Evolutionary conservation across 37 sponge, comb jelly and placozoan species (phyloP).

Genomic region (Tethya wilhelma): DNA sequence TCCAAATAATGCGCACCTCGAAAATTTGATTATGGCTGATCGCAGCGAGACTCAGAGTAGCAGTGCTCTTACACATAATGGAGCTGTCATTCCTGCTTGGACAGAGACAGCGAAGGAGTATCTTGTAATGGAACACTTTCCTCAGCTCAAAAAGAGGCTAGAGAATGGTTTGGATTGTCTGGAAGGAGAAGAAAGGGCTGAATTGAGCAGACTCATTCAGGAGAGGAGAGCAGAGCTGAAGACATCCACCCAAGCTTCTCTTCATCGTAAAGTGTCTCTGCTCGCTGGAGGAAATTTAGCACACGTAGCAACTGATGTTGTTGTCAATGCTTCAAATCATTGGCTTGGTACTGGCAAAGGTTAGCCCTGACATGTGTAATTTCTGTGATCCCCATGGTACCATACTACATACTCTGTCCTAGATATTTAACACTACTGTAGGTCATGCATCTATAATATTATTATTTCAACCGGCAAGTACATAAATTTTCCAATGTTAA

Average conservation of each 20-base stretch:
- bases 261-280: constrained; percentile 32
- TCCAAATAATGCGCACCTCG: constrained; percentile 2
- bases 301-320: constrained; percentile 51
- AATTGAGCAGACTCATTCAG: not conserved
- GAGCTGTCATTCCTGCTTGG: constrained; percentile 35
- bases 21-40: not conserved
- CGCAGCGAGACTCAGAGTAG: not conserved
- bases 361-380: no score
- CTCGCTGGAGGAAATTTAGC: constrained; percentile 52
- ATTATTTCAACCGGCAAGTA: no score
- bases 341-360: constrained; percentile 64
- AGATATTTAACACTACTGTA: no score
- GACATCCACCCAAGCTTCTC: not conserved
- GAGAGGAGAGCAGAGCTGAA: constrained; percentile 4
- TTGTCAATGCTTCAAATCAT: constrained; percentile 62
- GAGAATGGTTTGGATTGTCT: constrained; percentile 35
- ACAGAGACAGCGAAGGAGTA: constrained; percentile 32
- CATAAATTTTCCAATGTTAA: no score
- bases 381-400: no score
- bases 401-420: no score
- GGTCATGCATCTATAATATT: no score
- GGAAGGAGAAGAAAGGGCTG: constrained; percentile 5
- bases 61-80: not conserved
- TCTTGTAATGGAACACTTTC: constrained; percentile 34
- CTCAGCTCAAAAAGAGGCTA: constrained; percentile 35